Conservation (phyloP, 2,797 vertebrate species). For the Enoplosus armatus region DNA sequence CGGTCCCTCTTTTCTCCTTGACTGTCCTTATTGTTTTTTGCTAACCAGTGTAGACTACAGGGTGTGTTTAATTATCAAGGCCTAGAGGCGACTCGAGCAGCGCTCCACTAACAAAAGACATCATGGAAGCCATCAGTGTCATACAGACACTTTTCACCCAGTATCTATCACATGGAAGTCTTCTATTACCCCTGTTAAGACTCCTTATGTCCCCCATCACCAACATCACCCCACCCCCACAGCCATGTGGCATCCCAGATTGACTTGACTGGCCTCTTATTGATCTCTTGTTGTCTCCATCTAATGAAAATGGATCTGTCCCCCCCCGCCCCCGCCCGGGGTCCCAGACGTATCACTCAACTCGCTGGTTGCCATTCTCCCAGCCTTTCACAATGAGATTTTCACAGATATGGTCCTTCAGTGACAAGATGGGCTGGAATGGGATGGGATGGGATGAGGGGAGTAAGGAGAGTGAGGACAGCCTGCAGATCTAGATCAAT, state of each 20-base stretch:
- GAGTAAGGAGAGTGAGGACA: constrained; percentile 26
- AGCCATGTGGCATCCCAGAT: constrained; percentile 40
- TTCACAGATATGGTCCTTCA: constrained; percentile 56
- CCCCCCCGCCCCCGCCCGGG: constrained; percentile 66
- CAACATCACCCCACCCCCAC: not conserved
- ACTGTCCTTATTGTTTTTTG: not conserved
- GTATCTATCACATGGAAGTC: constrained; percentile 45
- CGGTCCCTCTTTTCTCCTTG: not conserved
- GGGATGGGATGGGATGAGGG: constrained; percentile 4
- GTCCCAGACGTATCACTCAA: constrained; percentile 68
- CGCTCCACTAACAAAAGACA: constrained; percentile 16
- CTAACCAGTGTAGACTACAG: not conserved
- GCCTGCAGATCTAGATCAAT: constrained; percentile 47
- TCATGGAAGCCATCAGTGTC: constrained; percentile 34
- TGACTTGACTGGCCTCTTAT: constrained; percentile 67
- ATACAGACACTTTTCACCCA: constrained; percentile 50
- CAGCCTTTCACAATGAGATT: constrained; percentile 66
- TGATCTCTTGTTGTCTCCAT: constrained; percentile 74
- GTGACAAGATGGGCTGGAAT: constrained; percentile 8
- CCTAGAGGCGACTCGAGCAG: not conserved
- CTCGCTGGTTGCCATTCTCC: constrained; percentile 49
- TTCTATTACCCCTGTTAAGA: constrained; percentile 53
- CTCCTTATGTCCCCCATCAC: constrained; percentile 27
- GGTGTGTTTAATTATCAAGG: constrained; percentile 7
- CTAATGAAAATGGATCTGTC: constrained; percentile 82